Conservation (phyloP, 2,113 vertebrate species). For the Urocitellus parryii region DNA sequence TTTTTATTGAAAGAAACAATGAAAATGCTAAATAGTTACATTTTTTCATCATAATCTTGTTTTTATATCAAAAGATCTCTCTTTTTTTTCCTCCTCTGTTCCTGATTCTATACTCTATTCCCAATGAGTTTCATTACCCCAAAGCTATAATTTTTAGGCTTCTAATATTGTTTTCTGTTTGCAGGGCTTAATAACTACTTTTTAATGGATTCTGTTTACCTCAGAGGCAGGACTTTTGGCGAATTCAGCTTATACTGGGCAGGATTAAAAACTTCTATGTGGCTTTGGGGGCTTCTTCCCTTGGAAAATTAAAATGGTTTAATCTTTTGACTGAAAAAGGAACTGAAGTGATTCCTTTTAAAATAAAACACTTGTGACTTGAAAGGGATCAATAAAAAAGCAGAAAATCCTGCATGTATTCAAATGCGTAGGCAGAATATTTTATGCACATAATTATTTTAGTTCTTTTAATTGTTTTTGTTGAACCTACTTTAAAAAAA, state of each 20-base stretch:
- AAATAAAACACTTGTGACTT: constrained; percentile 60
- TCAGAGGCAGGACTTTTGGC: constrained; percentile 74
- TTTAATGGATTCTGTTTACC: constrained; percentile 82
- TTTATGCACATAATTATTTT: constrained; percentile 56
- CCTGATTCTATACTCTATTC: constrained; percentile 4
- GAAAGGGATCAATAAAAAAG: constrained; percentile 58
- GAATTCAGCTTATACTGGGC: constrained; percentile 74
- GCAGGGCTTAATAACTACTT: constrained; percentile 81
- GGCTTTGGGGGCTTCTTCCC: constrained; percentile 68
- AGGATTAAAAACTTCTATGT: constrained; percentile 76
- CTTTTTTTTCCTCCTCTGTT: background rate
- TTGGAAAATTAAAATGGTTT: constrained; percentile 78
- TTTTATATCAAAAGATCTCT: constrained; percentile 51
- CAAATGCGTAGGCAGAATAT: constrained; percentile 41
- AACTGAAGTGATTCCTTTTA: constrained; percentile 64
- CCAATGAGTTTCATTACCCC: constrained; percentile 72
- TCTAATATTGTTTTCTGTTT: constrained; percentile 82
- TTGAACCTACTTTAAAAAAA: constrained; percentile 39
- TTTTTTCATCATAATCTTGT: constrained; percentile 80
- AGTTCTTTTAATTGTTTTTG: constrained; percentile 29
- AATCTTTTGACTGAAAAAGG: constrained; percentile 77
- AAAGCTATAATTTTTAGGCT: constrained; percentile 77
- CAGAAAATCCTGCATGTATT: constrained; percentile 35
- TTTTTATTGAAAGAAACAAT: constrained; percentile 82
- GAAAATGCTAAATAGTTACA: constrained; percentile 81